Conservation (phyloP, 2,113 vertebrate genomes). For the Syngnathus scovelli region DNA sequence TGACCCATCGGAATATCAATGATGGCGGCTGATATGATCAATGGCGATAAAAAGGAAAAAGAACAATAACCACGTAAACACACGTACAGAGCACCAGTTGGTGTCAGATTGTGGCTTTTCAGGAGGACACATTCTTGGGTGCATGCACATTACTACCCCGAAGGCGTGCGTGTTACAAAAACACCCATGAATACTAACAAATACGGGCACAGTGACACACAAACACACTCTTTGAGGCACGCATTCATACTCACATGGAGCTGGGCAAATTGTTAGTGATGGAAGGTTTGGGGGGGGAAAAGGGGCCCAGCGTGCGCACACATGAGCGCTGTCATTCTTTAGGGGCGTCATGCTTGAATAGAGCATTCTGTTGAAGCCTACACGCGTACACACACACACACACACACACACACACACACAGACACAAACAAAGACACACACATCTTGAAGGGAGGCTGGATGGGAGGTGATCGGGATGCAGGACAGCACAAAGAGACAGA, state of each 20-base stretch:
- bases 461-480: conserved; percentile 26
- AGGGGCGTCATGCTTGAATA: conserved; percentile 22
- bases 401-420: conserved; percentile 1
- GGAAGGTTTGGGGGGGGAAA: conserved; percentile 23
- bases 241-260: conserved; percentile 13
- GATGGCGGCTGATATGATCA: conserved; percentile 1
- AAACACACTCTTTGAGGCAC: not conserved
- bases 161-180: conserved; percentile 12
- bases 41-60: conserved; percentile 15
- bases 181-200: conserved; percentile 10
- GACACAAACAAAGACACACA: conserved; percentile 14
- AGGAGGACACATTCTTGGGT: conserved; percentile 21
- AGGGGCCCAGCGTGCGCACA: conserved; percentile 40
- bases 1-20: conserved; percentile 10
- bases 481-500: conserved; percentile 9
- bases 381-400: not conserved
- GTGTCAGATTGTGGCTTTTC: conserved; percentile 36
- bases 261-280: conserved; percentile 48
- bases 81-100: conserved; percentile 14
- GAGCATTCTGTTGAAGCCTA: conserved; percentile 39
- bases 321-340: conserved; percentile 36
- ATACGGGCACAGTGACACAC: not conserved
- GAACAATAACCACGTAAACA: conserved; percentile 9
- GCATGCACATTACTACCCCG: conserved; percentile 4
- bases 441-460: conserved; percentile 7